Conservation (phyloP, 2,797 vertebrate species). For the Microctenopoma steveboyesi region DNA sequence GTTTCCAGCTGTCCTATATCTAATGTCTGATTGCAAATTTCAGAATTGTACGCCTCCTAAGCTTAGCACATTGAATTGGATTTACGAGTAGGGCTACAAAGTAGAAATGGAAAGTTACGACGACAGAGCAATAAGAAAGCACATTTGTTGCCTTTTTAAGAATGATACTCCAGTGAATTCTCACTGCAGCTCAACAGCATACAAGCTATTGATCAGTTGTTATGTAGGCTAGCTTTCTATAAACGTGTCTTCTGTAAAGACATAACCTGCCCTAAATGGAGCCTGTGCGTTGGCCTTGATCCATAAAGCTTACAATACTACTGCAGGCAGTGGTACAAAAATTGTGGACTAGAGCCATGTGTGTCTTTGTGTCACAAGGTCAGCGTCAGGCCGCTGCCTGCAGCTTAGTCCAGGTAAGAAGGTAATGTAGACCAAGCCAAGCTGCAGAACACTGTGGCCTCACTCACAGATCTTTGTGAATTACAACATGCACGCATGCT, state of each 20-base stretch:
- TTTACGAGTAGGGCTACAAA: no score
- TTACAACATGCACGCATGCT: slow-evolving; percentile 53
- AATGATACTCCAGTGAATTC: no score
- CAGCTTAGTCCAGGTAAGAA: slow-evolving; percentile 74
- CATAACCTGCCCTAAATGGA: background rate
- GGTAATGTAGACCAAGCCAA: slow-evolving; percentile 76
- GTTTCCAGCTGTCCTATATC: no score
- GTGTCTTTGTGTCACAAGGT: slow-evolving; percentile 49
- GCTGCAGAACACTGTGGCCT: slow-evolving; percentile 57
- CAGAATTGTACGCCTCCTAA: no score
- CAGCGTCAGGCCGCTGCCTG: slow-evolving; percentile 21
- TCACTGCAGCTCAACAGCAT: no score
- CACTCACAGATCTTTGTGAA: slow-evolving; percentile 48
- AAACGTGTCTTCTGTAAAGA: no score
- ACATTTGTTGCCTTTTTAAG: no score
- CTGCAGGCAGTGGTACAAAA: slow-evolving; percentile 11
- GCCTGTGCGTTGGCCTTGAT: background rate
- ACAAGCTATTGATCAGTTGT: no score
- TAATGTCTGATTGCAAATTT: no score
- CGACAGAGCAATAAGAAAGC: background rate
- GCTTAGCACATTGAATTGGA: no score
- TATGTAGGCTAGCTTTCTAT: no score
- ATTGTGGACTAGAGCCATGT: slow-evolving; percentile 23
- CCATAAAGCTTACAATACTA: background rate
- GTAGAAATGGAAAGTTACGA: no score